Base-by-base conservation (phyloP, 2,797 vertebrate species). In the Anguilla anguilla region DNA sequence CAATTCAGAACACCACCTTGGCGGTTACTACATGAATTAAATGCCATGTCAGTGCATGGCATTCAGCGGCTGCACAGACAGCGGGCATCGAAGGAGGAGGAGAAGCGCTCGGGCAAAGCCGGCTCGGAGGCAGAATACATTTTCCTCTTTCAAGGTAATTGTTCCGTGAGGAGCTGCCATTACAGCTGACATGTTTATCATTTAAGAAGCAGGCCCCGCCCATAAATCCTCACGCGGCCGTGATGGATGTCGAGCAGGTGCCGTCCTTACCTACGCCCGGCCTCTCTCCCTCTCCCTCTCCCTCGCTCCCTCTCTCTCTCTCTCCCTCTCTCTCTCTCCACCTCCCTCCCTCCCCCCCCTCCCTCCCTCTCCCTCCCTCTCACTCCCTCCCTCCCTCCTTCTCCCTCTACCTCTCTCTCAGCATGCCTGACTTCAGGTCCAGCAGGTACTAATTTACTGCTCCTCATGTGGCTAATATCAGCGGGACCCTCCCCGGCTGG, bases 161-260 rank as follows among this genome's bases (percentile, higher is more conserved):
- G 43, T 51, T 51, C 46, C 46, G 22, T 10, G 22, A n/a, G 46
- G 46, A 49, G 46, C 11, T 25, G 79, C 79, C 4, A 79, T 79
- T 49, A n/a, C 43, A 82, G 43, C 46, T 82, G 79, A 82, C 72
- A 19, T 82, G 79, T 82, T 82, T 46, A 82, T 82, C 46, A 46
- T 51, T 82, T 82, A 25, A 82, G 46, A 51, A 49, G 43, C 79
- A 7, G 25, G 43, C 9, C 79, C 22, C 9, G 79, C 2, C 19
- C 17, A 51, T 82, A 11, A 82, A 51, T 82, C 46, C 13, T 25
- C 6, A 10, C 22, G 43, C 39, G 9, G 13, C n/a, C 2, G 9
- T 82, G 19, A 82, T 13, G 43, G 79, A 82, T 82, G 46, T 49
- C 6, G 79, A 82, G 46, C 79, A 82, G 79, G 79, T 51, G 43